Base-by-base conservation (phyloP, 2,113 vertebrate genomes). In the Pleuronectes platessa region DNA sequence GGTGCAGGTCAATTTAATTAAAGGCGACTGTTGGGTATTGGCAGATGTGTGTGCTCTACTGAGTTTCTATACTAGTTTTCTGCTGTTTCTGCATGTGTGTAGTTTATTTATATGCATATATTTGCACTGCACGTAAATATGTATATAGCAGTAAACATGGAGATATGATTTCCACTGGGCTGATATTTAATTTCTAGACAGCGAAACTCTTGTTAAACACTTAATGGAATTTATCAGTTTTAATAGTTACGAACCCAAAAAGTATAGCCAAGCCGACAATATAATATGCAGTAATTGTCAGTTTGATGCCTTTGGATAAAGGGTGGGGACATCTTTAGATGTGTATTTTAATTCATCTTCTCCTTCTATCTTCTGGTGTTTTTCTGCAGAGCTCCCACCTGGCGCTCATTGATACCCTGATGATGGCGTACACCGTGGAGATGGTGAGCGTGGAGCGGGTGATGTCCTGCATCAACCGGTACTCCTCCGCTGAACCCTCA, bases 341-440 rank as follows among this genome's bases (percentile, higher is more conserved):
- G 3, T 61, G 10, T 31, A 23, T 5, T 20, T 35, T 14, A 37
- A 21, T 58, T 56, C 0, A 27, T 62, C 0, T 58, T 68, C 13
- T 56, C 11, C 37, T 59, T 61, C 10, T 54, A 12, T 11, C 10
- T 31, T 60, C 10, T 76, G 5, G 31, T 67, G 10, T 82, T n/a
- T 76, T 20, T 78, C 26, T 54, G 0, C 85, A 99, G 98, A 97
- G 95, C 60, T 96, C 97, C 85, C 98, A 99, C 65, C 71, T 99
- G 94, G 97, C 98, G 3, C 96, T 99, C 94, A 96, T 97, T 0
- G 98, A 99, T 72, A 96, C 98, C 3, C 92, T 99, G 45, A 99
- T 99, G 98, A 99, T 99, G 98, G 97, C 98, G 0, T 99, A 99
- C 21, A 97, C 97, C 0, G 97, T 97, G 78, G 98, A 99, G 94